These are phyloP conservation scores for Tetranychus piercei DNA, from an alignment of 2,888 invertebrate species.

Conservation along the genomic window DNA sequence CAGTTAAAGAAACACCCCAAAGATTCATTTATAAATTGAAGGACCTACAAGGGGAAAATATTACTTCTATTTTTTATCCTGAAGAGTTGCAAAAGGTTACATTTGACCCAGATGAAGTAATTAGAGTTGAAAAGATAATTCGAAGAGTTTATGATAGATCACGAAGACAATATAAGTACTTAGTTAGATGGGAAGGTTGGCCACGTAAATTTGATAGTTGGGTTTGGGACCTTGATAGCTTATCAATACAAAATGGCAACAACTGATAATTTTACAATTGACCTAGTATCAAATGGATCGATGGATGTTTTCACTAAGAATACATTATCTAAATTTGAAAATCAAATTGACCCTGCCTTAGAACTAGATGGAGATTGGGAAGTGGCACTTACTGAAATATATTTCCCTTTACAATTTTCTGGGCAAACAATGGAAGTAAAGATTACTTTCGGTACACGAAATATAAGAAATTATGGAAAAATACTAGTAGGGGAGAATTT, in stretches of 20 bases:
- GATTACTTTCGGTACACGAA: too few relatives aligned
- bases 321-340: neutral
- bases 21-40: neutral
- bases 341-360: neutral
- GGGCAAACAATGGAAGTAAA: too few relatives aligned
- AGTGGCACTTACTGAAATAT: too few relatives aligned
- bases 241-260: too few relatives aligned
- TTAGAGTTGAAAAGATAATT: neutral
- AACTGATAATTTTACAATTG: neutral
- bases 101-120: neutral
- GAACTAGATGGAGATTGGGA: neutral
- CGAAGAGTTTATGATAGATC: neutral
- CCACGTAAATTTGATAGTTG: neutral
- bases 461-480: too few relatives aligned
- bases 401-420: too few relatives aligned
- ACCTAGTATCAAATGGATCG: neutral
- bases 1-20: neutral
- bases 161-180: neutral
- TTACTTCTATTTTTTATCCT: neutral
- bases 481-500: too few relatives aligned
- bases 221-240: too few relatives aligned
- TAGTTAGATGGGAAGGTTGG: neutral
- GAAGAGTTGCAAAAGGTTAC: neutral
- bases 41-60: neutral
- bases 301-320: neutral